Conservation (phyloP, 2,113 vertebrate species). For the Daubentonia madagascariensis region DNA sequence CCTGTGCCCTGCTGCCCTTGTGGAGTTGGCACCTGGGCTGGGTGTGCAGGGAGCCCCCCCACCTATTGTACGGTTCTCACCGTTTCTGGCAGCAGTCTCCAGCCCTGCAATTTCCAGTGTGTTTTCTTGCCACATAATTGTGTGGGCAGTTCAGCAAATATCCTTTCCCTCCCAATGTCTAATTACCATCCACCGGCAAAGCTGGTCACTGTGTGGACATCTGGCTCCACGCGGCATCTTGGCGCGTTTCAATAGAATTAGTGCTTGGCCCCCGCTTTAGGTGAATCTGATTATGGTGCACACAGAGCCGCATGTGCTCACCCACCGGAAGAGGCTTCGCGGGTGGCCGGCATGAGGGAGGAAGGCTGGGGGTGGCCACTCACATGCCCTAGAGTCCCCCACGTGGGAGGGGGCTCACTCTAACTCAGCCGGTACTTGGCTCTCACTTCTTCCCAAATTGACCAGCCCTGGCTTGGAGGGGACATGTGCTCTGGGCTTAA, state of each 20-base stretch:
- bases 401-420: background rate
- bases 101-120: background rate
- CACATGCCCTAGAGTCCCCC: accelerated
- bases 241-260: background rate
- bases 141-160: background rate
- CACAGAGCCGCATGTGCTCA: background rate
- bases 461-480: background rate
- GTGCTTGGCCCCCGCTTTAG: background rate
- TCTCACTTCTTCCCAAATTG: background rate
- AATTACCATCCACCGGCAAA: background rate
- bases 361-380: background rate
- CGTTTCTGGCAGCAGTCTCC: background rate
- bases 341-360: background rate
- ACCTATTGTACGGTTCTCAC: accelerated
- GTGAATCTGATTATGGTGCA: constrained; percentile 28
- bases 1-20: accelerated
- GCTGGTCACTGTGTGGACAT: background rate
- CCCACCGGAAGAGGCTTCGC: background rate
- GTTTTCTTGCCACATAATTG: background rate
- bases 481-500: no score
- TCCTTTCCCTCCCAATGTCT: background rate
- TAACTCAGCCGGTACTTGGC: background rate
- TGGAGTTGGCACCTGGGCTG: background rate
- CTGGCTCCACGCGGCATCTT: background rate
- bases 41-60: background rate